Base-by-base conservation (phyloP, 2,113 vertebrate genomes). In the Sigmodon hispidus region DNA sequence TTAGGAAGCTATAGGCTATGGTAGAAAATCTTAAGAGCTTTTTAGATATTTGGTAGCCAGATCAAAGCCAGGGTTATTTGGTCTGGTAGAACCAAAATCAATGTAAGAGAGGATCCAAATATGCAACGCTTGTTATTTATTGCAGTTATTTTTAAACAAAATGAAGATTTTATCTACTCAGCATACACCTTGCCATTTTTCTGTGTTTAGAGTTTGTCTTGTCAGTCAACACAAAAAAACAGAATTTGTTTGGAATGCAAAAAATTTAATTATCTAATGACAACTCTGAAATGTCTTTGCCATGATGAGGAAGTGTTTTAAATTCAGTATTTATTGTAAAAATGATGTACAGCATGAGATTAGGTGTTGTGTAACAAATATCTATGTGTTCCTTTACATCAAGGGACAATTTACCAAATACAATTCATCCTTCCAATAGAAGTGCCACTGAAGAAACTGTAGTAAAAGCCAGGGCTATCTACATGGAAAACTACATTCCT, bases 41-140 rank as follows among this genome's bases (percentile, higher is more conserved):
- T 95, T 96, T 87, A 86, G 65, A 31, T 83, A 93, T 88, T 79
- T 34, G 83, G 34, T 12, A 72, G 83, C 24, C 91, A 90, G 55
- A 79, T 7, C 24, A 75, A 91, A 87, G 48, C 29, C 10, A 57
- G 34, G 7, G 8, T 69, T 79, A 24, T 59, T 92, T 87, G 63
- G 6, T 81, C 36, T 93, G 43, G 63, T 31, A 96, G 69, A 89
- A 80, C 8, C 12, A 67, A 91, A 95, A 79, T 92, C 21, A 22
- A n/a, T 15, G 19, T 45, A 90, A 81, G 31, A 83, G 24, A 89
- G 26, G 21, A 89, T 9, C 57, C 83, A 87, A 87, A 87, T 88
- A 29, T 9, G 4, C 5, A 93, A 59, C 17, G 85, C 50, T 92
- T 75, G 1, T 70, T 79, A 83, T 91, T 10, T 9, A 43, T 26